Conservation (phyloP, 2,888 invertebrate genomes). For the Idaea aversata region DNA sequence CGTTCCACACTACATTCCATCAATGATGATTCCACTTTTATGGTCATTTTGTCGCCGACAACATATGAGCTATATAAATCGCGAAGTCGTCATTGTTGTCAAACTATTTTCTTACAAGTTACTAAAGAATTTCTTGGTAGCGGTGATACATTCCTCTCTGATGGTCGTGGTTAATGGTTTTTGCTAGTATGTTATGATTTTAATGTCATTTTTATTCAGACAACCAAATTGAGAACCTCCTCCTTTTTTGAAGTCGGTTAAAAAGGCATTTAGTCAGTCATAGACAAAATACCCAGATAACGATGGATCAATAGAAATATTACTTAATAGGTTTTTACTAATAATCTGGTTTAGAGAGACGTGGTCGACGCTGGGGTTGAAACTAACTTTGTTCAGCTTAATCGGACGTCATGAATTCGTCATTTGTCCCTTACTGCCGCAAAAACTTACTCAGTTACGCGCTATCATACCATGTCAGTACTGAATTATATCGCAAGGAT, state of each 20-base stretch:
- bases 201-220: neutral
- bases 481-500: conserved; percentile 6
- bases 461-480: neutral
- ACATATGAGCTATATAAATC: conserved; percentile 21
- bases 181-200: neutral
- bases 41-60: conserved; percentile 34
- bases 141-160: conserved; percentile 20
- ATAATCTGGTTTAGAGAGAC: too few relatives aligned
- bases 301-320: too few relatives aligned
- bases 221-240: too few relatives aligned
- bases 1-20: conserved; percentile 32
- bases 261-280: too few relatives aligned
- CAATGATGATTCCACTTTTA: conserved; percentile 38
- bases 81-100: conserved; percentile 18
- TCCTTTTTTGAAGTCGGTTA: too few relatives aligned
- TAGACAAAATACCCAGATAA: too few relatives aligned
- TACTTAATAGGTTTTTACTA: too few relatives aligned
- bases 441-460: neutral
- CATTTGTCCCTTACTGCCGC: too few relatives aligned
- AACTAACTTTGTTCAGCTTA: too few relatives aligned
- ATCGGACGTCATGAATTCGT: too few relatives aligned
- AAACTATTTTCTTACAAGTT: conserved; percentile 29
- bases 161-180: neutral
- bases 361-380: too few relatives aligned
- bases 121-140: conserved; percentile 28